Evolutionary conservation across 2,888 invertebrate species (phyloP), one percentile per base, ranked within the genome.

Genomic region (Helobdella robusta): DNA sequence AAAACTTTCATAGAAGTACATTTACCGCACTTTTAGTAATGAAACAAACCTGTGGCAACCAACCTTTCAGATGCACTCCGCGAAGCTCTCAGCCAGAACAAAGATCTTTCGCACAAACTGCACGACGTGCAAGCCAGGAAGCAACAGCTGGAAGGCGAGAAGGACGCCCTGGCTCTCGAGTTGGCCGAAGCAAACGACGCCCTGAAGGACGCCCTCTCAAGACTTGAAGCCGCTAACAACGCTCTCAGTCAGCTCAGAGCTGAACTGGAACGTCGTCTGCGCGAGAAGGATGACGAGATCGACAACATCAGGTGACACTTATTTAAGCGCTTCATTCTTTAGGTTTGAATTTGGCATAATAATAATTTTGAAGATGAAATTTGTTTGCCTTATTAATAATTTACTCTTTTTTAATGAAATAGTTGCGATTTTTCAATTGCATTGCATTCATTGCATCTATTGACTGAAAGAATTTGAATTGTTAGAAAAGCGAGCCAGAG

Each of bases 251-350:
- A 89, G 82, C 89, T 91, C 85, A 89, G 94, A 76, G 90, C 92
- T 80, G 97, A 98, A 77, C 89, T 91, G 78, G 98, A 98, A 83
- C 91, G 91, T 81, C 89, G 95, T 77, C 85, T 98, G 76, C 87
- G 89, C 73, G 94, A 95, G 84, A 97, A 97, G 86, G 97, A 97
- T 75, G 97, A 98, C 80, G 97, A 98, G 84, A 87, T 98, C 78
- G 97, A 98, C 83, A 84, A 86, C 74, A 89, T 95, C 80, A 92
- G 94, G 95, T 95, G 18, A 8, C 6, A 50, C 11, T 15, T 36
- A 5, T 54, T 8, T 11, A 50, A 8, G 11, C 18, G 15, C 11
- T 40, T 40, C 18, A 8, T 15, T 15, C 8, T 40, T 18, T 18
- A 40, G 40, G 11, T 18, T 15, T 40, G 40, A 40, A 40, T 15